Conservation (phyloP, 2,888 invertebrate species). For the Darwinula stevensoni region DNA sequence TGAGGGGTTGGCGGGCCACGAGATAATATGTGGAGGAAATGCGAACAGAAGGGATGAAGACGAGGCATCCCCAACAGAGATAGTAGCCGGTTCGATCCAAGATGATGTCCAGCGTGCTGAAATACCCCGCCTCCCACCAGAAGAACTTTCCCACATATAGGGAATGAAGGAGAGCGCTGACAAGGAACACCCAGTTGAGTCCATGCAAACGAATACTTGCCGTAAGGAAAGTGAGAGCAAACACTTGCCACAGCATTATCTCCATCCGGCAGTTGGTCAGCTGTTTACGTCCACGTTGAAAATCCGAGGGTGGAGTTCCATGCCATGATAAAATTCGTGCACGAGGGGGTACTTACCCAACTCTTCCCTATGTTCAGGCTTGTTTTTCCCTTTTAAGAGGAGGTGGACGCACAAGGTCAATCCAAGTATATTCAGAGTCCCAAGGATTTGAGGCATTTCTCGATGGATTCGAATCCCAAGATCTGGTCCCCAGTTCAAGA, state of each 20-base stretch:
- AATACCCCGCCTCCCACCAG: slow-evolving; percentile 26
- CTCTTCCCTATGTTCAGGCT: slow-evolving; percentile 6
- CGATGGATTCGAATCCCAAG: slow-evolving; percentile 18
- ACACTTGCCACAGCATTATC: slow-evolving; percentile 15
- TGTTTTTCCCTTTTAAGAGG: slow-evolving; percentile 15
- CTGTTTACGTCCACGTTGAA: slow-evolving; percentile 18
- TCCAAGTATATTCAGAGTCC: slow-evolving; percentile 18
- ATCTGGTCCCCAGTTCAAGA: slow-evolving; percentile 14
- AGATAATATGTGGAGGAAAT: slow-evolving; percentile 19
- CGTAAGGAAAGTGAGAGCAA: slow-evolving; percentile 15
- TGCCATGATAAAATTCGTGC: slow-evolving; percentile 26
- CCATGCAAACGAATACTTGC: slow-evolving; percentile 12
- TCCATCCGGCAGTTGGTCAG: slow-evolving; percentile 16
- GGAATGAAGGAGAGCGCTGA: slow-evolving; percentile 18
- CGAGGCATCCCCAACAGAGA: slow-evolving; percentile 24
- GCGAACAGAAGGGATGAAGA: slow-evolving; percentile 18
- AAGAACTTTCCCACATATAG: slow-evolving; percentile 25
- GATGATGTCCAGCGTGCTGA: slow-evolving; percentile 24
- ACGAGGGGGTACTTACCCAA: slow-evolving; percentile 12
- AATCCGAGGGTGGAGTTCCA: slow-evolving; percentile 22
- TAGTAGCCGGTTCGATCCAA: slow-evolving; percentile 23
- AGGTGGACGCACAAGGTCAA: slow-evolving; percentile 17
- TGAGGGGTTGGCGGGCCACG: slow-evolving; percentile 15
- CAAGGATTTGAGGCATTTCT: slow-evolving; percentile 19
- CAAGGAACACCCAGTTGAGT: slow-evolving; percentile 14